A percentile compares a stretch with the other conserved stretches of the same genome.
These are phyloP conservation scores for Lasioglossum malachurum DNA, from an alignment of 2,888 invertebrate genomes.

Conservation along the genomic window DNA sequence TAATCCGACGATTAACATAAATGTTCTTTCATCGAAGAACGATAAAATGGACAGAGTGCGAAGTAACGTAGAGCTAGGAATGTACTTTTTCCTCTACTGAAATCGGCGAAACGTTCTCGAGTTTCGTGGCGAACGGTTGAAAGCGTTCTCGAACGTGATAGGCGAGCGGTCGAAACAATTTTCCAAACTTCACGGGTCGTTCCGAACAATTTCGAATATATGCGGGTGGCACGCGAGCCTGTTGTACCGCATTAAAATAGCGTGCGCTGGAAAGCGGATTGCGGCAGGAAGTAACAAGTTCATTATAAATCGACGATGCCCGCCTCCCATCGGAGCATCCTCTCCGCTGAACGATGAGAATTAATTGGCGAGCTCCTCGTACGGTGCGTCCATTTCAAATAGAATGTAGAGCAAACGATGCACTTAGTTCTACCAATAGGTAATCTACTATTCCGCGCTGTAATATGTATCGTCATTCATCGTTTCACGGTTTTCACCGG, in stretches of 20 bases:
- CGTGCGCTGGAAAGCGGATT: conserved; percentile 41
- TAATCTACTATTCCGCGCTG: background rate
- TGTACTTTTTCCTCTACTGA: background rate
- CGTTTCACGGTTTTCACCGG: background rate
- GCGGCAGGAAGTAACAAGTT: conserved; percentile 57
- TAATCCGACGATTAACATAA: too few species aligned
- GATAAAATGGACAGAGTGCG: background rate
- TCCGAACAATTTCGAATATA: conserved; percentile 40
- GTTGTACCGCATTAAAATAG: conserved; percentile 41
- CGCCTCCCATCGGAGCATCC: conserved; percentile 43
- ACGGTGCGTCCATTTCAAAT: background rate
- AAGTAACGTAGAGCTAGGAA: background rate
- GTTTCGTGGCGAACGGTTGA: background rate
- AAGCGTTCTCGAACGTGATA: background rate
- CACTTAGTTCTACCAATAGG: background rate
- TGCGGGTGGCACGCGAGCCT: conserved; percentile 24
- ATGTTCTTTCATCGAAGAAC: too few species aligned
- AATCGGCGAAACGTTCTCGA: background rate
- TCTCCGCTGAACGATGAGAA: conserved; percentile 12
- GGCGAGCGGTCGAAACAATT: conserved; percentile 12
- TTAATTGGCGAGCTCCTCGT: conserved; percentile 51
- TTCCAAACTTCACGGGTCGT: conserved; percentile 22
- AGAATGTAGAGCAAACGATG: conserved; percentile 7
- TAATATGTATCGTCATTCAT: background rate
- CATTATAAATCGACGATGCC: conserved; percentile 61